Base-by-base conservation (phyloP, 1,140 invertebrate genomes). In the Forficula auricularia region DNA sequence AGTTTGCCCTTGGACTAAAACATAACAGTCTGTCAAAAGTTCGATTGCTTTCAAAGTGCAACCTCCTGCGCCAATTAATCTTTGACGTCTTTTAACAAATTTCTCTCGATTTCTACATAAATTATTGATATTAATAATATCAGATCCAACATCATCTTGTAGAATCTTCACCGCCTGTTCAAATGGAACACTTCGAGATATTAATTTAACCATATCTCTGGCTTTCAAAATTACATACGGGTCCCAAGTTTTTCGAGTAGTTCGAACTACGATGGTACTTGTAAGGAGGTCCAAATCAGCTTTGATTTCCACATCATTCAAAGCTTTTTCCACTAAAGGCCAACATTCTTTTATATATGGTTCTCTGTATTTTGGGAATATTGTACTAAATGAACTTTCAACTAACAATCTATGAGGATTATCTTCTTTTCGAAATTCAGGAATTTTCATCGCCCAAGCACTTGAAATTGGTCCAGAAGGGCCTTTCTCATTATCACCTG, bases 171-270 rank as follows among this genome's bases (percentile, higher is more conserved):
- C 66, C 2, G 88, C 90, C 62, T 98, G 92, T 62, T 99, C 94
- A 56, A 83, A 91, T 0, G 95, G 92, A 12, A 99, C 94, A 61
- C 90, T 95, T 52, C 96, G 66, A 2, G 94, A 87, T 44, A 99
- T 58, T 2, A 99, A 63, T 59, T 95, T 96, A 44, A 98, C 87
- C 62, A 98, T 73, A 60, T 99, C 96, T 48, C 94, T 71, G 7
- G 91, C 88, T 66, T 98, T 98, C 7, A 98, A 72, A 35, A 99
- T 89, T 34, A 96, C 86, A 50, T 87, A 98, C 0, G 96, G 96
- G 70, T 99, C 96, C 88, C 88, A 98, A 2, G 94, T 98, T 67
- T 97, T 95, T 39, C 89, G 70, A 0, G 92, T 98, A 0, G 96
- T 98, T 57, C 70, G 73, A 0, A 99, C 95, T 6, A 77, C 79